These are phyloP conservation scores for Limnephilus auricula DNA, from an alignment of 2,888 invertebrate genomes.

Conservation along the genomic window DNA sequence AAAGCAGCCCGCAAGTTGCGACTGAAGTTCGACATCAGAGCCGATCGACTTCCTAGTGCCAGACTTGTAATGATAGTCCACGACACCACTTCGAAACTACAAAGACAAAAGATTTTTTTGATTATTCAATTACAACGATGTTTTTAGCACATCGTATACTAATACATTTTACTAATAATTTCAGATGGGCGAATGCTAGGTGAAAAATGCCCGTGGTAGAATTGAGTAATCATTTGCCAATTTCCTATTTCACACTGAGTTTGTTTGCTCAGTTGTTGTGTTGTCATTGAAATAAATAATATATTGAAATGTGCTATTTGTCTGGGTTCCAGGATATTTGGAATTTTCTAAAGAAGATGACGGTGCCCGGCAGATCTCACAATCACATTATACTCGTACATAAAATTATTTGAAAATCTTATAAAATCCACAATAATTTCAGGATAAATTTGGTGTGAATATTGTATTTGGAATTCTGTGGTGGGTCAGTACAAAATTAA, in stretches of 20 bases:
- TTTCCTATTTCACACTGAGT: neutral
- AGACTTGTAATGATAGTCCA: too few species aligned
- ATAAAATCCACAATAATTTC: neutral
- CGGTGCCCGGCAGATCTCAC: neutral
- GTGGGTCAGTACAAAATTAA: neutral
- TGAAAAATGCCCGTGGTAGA: neutral
- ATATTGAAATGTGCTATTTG: conserved; percentile 9
- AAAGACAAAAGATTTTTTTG: neutral
- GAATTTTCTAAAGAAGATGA: conserved; percentile 40
- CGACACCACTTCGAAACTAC: neutral
- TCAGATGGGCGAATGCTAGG: too few species aligned
- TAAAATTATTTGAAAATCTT: neutral
- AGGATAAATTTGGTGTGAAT: neutral
- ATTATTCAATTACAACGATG: neutral
- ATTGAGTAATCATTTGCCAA: neutral
- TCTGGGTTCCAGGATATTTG: conserved; percentile 48
- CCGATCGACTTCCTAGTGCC: neutral
- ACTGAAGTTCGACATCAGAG: too few species aligned
- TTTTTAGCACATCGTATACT: neutral
- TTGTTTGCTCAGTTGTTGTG: neutral
- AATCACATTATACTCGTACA: neutral
- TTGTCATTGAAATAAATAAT: neutral
- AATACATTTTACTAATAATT: neutral
- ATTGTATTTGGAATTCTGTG: neutral
- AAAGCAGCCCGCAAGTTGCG: too few species aligned